Evolutionary conservation across 1,140 invertebrate species (phyloP), one percentile per base, ranked within the genome.

Genomic region (Vanessa atalanta): DNA sequence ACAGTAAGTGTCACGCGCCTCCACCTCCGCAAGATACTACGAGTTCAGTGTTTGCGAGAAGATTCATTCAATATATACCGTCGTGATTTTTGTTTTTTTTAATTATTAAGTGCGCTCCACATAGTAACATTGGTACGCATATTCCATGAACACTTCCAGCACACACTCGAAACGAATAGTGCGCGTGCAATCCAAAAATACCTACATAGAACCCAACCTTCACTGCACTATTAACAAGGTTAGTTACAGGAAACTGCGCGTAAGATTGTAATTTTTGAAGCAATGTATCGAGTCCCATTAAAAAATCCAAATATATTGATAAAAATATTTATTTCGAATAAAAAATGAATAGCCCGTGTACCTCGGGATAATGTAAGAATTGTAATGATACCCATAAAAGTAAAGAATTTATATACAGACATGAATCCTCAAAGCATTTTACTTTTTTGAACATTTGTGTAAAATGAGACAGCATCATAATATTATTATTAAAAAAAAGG

Each of bases 1-100:
- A 89, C 76, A 55, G 66, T 75, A 73, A 65, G 66, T 70, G 83
- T 83, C 79, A 87, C 75, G 78, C 80, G 50, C 70, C 79, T 75
- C 50, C 73, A 72, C 74, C 68, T 69, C 69, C 70, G 65, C 66
- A 77, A 73, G 31, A 69, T 74, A 71, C 20, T 55, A n/a, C 70
- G 73, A 63, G 57, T 65, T 47, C 66, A 26, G 16, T 26, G 55
- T 57, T 11, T 23, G 12, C 23, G 14, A 61, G 57, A 37, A 61
- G 57, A 13, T 37, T 15, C 15, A 61, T 61, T n/a, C 14, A 60
- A 60, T 60, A 60, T n/a, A 2, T 51, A 51, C 48, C 13, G 48
- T 51, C n/a, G 3, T n/a, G n/a, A n/a, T n/a, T n/a, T n/a, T n/a
- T n/a, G n/a, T n/a, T n/a, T n/a, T n/a, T n/a, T n/a, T n/a, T n/a